These are phyloP conservation scores for Pagrus major DNA, from an alignment of 2,113 vertebrate genomes.

Conservation along the genomic window DNA sequence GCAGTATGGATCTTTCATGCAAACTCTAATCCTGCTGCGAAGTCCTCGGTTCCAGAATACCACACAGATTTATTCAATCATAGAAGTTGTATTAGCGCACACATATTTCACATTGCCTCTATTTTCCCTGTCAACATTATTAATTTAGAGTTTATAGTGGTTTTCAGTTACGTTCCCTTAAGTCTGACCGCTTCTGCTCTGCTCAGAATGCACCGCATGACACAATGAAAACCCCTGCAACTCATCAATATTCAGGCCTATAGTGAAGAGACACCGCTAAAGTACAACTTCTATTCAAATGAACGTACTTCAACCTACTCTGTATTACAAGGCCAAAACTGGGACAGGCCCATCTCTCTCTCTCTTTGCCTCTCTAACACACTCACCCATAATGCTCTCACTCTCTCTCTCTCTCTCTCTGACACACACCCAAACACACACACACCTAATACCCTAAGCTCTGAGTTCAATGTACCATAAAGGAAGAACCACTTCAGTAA, in stretches of 20 bases:
- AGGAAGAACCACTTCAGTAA: constrained; percentile 70
- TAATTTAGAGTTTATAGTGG: constrained; percentile 25
- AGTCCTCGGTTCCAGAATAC: constrained; percentile 33
- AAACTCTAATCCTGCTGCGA: constrained; percentile 25
- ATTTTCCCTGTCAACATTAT: constrained; percentile 22
- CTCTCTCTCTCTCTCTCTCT: background rate
- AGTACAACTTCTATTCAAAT: constrained; percentile 61
- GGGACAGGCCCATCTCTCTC: constrained; percentile 60
- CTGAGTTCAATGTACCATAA: constrained; percentile 71
- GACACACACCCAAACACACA: constrained; percentile 20
- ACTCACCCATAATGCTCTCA: constrained; percentile 54
- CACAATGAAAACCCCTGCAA: constrained; percentile 38
- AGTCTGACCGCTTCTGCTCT: constrained; percentile 24
- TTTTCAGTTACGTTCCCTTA: constrained; percentile 29
- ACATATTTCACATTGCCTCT: constrained; percentile 5
- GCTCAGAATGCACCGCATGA: constrained; percentile 19
- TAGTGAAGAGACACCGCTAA: constrained; percentile 41
- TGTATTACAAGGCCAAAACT: constrained; percentile 63
- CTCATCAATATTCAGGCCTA: constrained; percentile 58
- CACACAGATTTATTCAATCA: constrained; percentile 35
- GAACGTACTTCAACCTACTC: constrained; percentile 61
- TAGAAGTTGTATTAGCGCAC: background rate
- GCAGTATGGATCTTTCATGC: constrained; percentile 39
- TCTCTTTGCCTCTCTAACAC: constrained; percentile 42
- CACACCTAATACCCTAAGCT: constrained; percentile 63